Evolutionary conservation across 2,797 vertebrate genomes (phyloP).

Genomic region (Columba guinea): DNA sequence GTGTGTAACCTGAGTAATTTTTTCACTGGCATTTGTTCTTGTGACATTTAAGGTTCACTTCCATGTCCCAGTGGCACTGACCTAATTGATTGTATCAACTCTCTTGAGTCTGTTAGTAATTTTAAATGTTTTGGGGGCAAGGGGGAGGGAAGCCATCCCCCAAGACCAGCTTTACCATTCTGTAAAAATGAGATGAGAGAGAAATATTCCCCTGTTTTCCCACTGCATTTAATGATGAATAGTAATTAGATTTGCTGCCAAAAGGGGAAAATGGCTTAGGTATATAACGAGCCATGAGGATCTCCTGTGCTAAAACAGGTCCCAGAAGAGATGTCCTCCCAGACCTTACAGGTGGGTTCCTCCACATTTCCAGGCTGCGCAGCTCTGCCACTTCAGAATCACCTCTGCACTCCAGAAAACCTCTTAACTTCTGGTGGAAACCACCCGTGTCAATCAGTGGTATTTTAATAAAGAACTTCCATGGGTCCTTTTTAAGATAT

Average conservation of each 20-base stretch:
- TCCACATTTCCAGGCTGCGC: not conserved
- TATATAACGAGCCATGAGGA: not conserved
- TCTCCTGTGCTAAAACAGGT: not conserved
- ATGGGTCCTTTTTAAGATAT: not conserved
- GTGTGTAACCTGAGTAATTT: fast-evolving
- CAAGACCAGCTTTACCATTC: not conserved
- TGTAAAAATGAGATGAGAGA: not conserved
- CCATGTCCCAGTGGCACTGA: not conserved
- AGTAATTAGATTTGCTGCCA: not conserved
- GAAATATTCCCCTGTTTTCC: not conserved
- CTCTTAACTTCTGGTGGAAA: not conserved
- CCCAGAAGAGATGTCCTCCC: not conserved
- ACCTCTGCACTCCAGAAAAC: not conserved
- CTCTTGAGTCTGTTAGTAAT: not conserved
- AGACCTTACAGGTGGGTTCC: not conserved
- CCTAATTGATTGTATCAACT: not conserved
- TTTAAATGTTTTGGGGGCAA: not conserved
- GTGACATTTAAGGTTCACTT: not conserved
- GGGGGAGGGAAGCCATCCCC: not conserved
- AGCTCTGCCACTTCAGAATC: not conserved
- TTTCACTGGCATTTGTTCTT: not conserved
- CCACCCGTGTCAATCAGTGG: fast-evolving
- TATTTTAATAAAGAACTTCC: not conserved
- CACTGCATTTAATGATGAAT: not conserved
- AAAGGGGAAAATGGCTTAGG: not conserved